phyloP scores from a whole-genome alignment of 2,113 vertebrate species.

The Pelvicachromis taeniatus region DNA sequence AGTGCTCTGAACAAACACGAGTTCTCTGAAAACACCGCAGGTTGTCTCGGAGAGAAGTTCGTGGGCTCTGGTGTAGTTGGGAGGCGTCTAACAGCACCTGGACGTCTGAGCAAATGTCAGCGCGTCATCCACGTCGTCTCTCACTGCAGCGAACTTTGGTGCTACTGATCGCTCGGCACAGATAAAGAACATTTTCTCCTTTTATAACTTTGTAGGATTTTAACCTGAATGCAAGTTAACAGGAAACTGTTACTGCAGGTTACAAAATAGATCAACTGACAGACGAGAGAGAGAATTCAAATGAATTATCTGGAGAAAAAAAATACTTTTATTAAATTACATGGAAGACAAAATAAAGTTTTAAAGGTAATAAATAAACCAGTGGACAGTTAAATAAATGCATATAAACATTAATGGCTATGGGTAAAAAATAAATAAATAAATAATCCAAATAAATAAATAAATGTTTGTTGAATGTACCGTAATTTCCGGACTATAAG shows the following conservation, averaged over 20 bases:
- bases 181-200: neutral
- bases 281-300: too few relatives aligned
- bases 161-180: neutral
- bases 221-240: neutral
- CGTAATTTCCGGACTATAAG: too few relatives aligned
- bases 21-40: slow-evolving; percentile 7
- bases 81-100: neutral
- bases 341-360: neutral
- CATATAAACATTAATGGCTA: neutral
- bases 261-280: neutral
- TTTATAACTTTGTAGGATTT: neutral
- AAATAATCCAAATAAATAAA: too few relatives aligned
- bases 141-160: neutral
- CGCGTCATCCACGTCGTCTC: neutral
- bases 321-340: neutral
- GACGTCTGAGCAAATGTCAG: neutral
- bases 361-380: too few relatives aligned
- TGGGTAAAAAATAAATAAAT: neutral
- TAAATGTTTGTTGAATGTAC: neutral
- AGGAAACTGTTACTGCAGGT: neutral
- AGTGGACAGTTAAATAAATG: neutral
- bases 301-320: neutral
- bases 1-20: slow-evolving; percentile 16
- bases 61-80: neutral
- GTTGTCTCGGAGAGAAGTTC: slow-evolving; percentile 1